Evolutionary conservation across 2,888 invertebrate genomes (phyloP), one percentile per base, ranked within the genome.

Genomic region (Pollenia labialis): DNA sequence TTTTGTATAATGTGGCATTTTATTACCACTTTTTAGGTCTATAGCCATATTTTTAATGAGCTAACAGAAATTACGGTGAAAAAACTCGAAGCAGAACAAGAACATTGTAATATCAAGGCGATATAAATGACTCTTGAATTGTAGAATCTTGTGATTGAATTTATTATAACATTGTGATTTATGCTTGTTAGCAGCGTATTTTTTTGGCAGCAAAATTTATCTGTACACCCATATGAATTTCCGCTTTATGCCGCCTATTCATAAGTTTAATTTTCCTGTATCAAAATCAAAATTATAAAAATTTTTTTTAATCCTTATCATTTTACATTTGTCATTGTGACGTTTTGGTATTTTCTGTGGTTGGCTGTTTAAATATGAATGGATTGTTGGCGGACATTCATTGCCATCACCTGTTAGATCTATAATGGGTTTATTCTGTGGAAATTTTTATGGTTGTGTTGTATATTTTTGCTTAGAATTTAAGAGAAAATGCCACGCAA

Each of bases 11-110:
- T 46, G 68, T 50, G 44, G 10, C 32, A 58, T 83, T 77, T 72
- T 32, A 58, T 68, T 68, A 68, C 52, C 77, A 81, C 74, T 82
- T 82, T 71, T 69, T 62, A 56, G 48, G 62, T 82, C 82, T 82
- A 79, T 74, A 79, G 54, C 62, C 68, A 74, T 32, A 32, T 52
- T 68, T 85, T 82, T 79, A 82, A 82, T 85, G 82, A 81, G 82
- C 52, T 69, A 66, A 74, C 85, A 85, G 76, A 74, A 69, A 60
- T 56, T 56, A 42, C 18, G 18, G 12, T 32, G 56, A 64, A 68
- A 50, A 69, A 18, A 32, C 32, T 14, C 72, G 46, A 52, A 83
- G 40, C n/a, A 16, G 4, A 10, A n/a, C 44, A 48, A 2, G 7
- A 79, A 32, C 46, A 23, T 52, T 64, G 16, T 48, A 44, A 54